Evolutionary conservation across 2,113 vertebrate species (phyloP).

Genomic region (Tenrec ecaudatus): DNA sequence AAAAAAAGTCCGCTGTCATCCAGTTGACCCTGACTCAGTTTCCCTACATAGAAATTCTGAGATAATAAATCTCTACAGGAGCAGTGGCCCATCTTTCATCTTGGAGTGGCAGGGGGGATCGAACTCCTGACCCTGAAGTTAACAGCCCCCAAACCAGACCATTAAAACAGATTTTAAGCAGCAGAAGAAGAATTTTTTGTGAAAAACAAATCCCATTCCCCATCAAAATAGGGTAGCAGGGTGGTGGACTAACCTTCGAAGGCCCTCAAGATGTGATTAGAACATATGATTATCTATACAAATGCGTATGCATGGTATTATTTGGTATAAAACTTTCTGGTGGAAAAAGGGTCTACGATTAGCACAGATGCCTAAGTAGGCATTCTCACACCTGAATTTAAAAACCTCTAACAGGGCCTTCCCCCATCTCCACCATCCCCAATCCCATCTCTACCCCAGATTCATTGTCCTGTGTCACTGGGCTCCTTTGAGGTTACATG

Average conservation of each 20-base stretch:
- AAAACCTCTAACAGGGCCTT: neutral
- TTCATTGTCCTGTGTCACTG: too few species aligned
- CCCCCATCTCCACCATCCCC: too few species aligned
- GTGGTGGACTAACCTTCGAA: neutral
- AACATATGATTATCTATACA: neutral
- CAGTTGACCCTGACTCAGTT: too few species aligned
- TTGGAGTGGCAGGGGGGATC: too few species aligned
- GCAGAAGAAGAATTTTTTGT: neutral
- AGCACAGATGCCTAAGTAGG: neutral
- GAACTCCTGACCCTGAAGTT: too few species aligned
- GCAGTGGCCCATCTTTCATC: too few species aligned
- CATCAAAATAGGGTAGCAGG: neutral
- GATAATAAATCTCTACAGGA: too few species aligned
- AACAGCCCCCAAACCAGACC: neutral
- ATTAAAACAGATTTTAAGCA: neutral
- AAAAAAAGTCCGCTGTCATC: too few species aligned
- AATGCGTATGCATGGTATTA: neutral
- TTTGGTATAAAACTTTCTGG: neutral
- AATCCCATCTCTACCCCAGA: too few species aligned
- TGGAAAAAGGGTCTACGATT: neutral
- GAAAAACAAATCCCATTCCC: neutral
- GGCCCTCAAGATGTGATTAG: rapidly evolving
- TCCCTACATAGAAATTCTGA: too few species aligned
- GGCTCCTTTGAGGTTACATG: neutral
- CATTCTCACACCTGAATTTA: neutral